These are phyloP conservation scores for Heteromyza rotundicornis DNA, from an alignment of 2,888 invertebrate genomes.

Conservation along the genomic window DNA sequence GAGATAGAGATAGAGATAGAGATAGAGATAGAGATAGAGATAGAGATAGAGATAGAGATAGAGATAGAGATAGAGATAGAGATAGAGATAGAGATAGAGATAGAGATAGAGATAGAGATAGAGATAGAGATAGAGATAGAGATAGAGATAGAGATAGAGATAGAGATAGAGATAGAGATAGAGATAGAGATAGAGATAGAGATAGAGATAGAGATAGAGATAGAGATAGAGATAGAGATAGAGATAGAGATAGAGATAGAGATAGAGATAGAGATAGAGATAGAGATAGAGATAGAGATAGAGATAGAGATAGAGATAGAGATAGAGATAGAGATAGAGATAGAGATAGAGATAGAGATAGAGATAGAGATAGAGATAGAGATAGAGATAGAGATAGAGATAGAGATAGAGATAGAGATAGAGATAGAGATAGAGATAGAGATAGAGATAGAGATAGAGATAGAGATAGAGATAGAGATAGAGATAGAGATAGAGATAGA, in stretches of 20 bases:
- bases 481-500: neutral
- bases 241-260: neutral
- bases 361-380: neutral
- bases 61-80: neutral
- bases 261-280: neutral
- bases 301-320: neutral
- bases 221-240: neutral
- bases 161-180: neutral
- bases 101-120: neutral
- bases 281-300: neutral
- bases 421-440: neutral
- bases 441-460: neutral
- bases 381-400: neutral
- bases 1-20: neutral
- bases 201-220: neutral
- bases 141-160: neutral
- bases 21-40: neutral
- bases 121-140: neutral
- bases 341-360: neutral
- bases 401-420: neutral
- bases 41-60: neutral
- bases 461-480: neutral
- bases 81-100: neutral
- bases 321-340: neutral
- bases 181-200: neutral